These are phyloP conservation scores for Chrysoperla carnea DNA, from an alignment of 1,140 invertebrate genomes.

Conservation along the genomic window DNA sequence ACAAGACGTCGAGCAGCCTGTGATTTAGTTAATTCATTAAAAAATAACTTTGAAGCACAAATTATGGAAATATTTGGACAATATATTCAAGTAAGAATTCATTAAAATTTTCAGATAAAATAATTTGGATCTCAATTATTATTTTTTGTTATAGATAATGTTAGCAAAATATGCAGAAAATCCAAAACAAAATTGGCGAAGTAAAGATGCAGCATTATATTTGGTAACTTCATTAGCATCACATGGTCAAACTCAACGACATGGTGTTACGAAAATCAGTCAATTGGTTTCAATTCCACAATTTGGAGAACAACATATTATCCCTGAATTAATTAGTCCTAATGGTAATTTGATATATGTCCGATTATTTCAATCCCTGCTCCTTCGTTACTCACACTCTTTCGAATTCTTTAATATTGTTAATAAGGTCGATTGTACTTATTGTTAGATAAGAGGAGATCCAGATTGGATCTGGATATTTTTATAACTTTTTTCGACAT, in stretches of 20 bases:
- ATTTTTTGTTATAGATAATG: slow-evolving; percentile 42
- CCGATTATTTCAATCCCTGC: neutral
- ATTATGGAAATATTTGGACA: slow-evolving; percentile 86
- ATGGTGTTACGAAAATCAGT: slow-evolving; percentile 82
- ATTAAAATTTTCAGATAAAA: slow-evolving; percentile 3
- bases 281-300: slow-evolving; percentile 74
- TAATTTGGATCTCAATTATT: slow-evolving; percentile 1
- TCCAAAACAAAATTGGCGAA: slow-evolving; percentile 66
- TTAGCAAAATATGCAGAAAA: slow-evolving; percentile 58
- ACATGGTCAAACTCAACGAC: slow-evolving; percentile 76
- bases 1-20: slow-evolving; percentile 87
- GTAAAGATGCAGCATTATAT: slow-evolving; percentile 92
- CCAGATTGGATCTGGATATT: too few species aligned
- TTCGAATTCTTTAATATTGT: too few species aligned
- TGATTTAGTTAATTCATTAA: slow-evolving; percentile 84
- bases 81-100: slow-evolving; percentile 51
- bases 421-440: too few species aligned
- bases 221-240: slow-evolving; percentile 86
- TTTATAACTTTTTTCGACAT: too few species aligned
- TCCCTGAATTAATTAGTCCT: slow-evolving; percentile 62
- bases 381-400: neutral
- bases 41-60: slow-evolving; percentile 74
- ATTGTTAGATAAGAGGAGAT: too few species aligned
- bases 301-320: slow-evolving; percentile 71
- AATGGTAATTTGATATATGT: slow-evolving; percentile 33